Conservation (phyloP, 2,797 vertebrate genomes). For the Eremophila alpestris region DNA sequence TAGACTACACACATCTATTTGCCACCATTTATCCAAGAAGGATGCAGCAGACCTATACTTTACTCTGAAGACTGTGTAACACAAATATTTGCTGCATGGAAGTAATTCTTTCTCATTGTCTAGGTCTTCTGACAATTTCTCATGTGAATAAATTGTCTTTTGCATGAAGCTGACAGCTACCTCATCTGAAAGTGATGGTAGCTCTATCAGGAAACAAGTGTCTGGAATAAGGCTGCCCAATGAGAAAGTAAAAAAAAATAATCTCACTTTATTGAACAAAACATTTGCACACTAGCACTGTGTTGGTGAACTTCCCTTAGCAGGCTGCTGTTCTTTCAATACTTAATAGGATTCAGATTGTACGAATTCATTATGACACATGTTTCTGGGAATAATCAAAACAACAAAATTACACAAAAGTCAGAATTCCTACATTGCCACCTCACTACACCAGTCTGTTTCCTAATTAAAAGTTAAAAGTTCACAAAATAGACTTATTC, state of each 20-base stretch:
- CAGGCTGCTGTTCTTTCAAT: not conserved
- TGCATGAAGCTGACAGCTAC: not conserved
- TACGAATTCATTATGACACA: not conserved
- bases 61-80: not conserved
- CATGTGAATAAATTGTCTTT: not conserved
- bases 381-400: not conserved
- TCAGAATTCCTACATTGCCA: not conserved
- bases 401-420: not conserved
- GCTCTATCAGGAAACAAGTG: not conserved
- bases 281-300: rapidly evolving
- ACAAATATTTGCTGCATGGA: not conserved
- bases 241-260: not conserved
- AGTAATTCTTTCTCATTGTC: not conserved
- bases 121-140: not conserved
- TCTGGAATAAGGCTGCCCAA: not conserved
- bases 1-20: not conserved
- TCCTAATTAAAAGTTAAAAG: not conserved
- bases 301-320: not conserved
- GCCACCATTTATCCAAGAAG: not conserved
- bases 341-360: not conserved
- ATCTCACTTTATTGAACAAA: not conserved
- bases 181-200: not conserved
- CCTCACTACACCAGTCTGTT: not conserved
- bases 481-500: not conserved
- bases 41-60: not conserved